Percentiles rank a stretch among this genome's conserved stretches.
Conservation (phyloP, 1,140 invertebrate species). For the Aphaenogaster rudis region DNA sequence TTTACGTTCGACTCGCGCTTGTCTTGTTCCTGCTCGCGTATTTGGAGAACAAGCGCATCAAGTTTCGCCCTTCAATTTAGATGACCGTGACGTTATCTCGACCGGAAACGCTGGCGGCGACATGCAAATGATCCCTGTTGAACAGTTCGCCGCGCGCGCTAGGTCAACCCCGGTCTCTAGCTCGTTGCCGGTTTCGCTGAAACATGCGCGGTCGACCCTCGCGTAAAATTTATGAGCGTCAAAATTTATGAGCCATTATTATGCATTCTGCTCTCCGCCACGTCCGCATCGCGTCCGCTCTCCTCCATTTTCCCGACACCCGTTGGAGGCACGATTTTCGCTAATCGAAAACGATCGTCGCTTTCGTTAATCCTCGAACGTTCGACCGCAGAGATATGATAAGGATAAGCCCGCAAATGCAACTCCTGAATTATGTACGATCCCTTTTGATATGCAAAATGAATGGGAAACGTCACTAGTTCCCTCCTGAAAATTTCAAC, state of each 20-base stretch:
- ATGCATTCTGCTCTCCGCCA: constrained; percentile 78
- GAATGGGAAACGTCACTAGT: neutral
- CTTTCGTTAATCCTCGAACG: constrained; percentile 61
- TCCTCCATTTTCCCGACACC: constrained; percentile 38
- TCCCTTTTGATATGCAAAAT: constrained; percentile 15
- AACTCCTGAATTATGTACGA: constrained; percentile 10
- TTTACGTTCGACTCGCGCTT: neutral
- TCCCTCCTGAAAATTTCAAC: constrained; percentile 1
- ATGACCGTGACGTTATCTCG: constrained; percentile 40
- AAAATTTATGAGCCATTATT: constrained; percentile 82
- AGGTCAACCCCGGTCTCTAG: constrained; percentile 58
- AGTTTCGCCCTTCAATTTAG: constrained; percentile 48
- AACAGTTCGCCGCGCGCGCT: constrained; percentile 56
- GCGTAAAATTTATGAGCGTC: constrained; percentile 69
- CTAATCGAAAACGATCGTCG: constrained; percentile 38
- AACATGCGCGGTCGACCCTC: constrained; percentile 70
- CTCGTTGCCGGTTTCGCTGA: constrained; percentile 68
- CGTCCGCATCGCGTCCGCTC: constrained; percentile 51
- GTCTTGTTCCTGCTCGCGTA: constrained; percentile 1
- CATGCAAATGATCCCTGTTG: constrained; percentile 73
- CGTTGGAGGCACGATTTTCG: constrained; percentile 23
- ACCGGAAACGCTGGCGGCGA: constrained; percentile 58
- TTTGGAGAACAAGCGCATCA: constrained; percentile 23
- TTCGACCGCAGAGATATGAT: neutral
- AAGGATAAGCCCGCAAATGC: constrained; percentile 12